These are phyloP conservation scores for Catharus fuscescens DNA, from an alignment of 2,113 vertebrate genomes.

Conservation along the genomic window DNA sequence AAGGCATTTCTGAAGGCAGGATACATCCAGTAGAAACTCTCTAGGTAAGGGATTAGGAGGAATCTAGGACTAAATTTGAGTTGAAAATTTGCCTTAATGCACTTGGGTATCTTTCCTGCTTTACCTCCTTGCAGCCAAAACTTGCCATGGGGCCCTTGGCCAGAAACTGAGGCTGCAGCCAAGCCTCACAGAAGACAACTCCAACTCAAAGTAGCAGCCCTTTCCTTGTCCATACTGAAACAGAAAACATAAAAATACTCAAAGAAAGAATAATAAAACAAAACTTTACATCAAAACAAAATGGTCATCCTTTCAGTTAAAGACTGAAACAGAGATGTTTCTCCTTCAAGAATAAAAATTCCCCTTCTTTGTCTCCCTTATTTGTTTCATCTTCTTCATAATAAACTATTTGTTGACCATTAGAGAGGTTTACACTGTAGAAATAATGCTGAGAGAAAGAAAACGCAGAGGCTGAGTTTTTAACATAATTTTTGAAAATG, in stretches of 20 bases:
- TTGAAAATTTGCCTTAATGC: not conserved
- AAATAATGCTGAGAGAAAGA: not conserved
- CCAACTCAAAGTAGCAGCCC: not conserved
- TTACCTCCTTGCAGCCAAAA: not conserved
- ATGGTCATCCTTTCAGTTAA: not conserved
- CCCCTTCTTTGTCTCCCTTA: not conserved
- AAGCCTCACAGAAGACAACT: not conserved
- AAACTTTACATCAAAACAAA: not conserved
- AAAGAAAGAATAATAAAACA: not conserved
- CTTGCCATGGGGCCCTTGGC: fast-evolving
- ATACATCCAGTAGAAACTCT: not conserved
- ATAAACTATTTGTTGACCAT: not conserved
- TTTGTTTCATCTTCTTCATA: not conserved
- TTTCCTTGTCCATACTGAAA: not conserved
- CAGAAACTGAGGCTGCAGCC: not conserved
- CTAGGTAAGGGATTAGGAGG: not conserved
- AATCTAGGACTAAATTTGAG: not conserved
- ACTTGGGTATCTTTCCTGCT: not conserved
- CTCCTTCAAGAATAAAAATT: not conserved
- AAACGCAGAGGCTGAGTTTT: not conserved
- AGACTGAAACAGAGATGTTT: not conserved
- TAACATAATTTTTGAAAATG: not conserved
- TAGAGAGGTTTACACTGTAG: not conserved
- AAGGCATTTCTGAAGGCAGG: not conserved
- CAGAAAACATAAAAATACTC: not conserved